Evolutionary conservation across 2,113 vertebrate species (phyloP), one percentile per base, ranked within the genome.

Genomic region (Brachyhypopomus gauderio): DNA sequence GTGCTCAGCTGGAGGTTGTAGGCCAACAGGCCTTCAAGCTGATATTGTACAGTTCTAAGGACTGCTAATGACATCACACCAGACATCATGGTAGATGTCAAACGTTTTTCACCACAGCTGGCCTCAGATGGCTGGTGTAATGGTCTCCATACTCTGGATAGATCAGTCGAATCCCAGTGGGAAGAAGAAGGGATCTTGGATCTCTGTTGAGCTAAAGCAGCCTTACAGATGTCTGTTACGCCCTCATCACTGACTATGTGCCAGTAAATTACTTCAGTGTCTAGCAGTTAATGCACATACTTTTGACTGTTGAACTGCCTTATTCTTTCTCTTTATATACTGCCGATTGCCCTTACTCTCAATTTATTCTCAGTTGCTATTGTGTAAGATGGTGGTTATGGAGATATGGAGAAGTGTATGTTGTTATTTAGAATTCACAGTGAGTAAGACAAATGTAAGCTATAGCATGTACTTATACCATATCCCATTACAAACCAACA

Each of bases 41-140:
- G 71, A 81, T 76, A 71, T 52, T 71, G 75, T 38, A 71, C 41
- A 52, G 69, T 60, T 72, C 73, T n/a, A 48, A 58, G 11, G 36
- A 63, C 64, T 78, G 52, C 78, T 84, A 83, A 79, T 86, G 79
- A 84, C 85, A 86, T 86, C 85, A 82, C 75, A 73, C 67, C 58
- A 67, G 55, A 72, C 76, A 63, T 86, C 67, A 34, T 79, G 79
- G 72, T 82, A 76, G 82, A 84, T 69, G 82, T 84, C 66, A 84
- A 86, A 79, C 82, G 72, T 79, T 79, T 84, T 84, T 72, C 66
- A 82, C 66, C 75, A 72, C 79, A 72, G 55, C 75, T 48, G 76
- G 64, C 45, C 79, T 78, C 62, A 72, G 67, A 79, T 77, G 63
- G 75, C 59, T 52, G 22, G 62, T 58, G 58, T 78, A 84, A 86